Percentiles rank a stretch among this genome's conserved stretches.
phyloP scores from a whole-genome alignment of 2,888 invertebrate species.

The Opisthograptis luteolata region DNA sequence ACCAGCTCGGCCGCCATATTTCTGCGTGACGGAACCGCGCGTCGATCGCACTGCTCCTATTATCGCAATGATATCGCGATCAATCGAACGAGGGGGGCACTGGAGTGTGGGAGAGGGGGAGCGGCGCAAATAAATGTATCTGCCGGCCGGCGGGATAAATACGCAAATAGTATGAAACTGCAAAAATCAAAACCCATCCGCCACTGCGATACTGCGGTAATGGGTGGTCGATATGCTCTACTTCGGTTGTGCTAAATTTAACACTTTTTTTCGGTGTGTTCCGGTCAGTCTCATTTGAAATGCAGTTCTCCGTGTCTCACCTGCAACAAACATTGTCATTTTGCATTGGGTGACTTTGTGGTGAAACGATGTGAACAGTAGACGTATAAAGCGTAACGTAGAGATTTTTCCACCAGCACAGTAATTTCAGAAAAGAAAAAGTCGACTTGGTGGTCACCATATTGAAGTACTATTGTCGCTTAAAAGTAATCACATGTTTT shows the following conservation, averaged over 20 bases:
- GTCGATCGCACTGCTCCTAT: constrained; percentile 72
- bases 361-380: too few relatives aligned
- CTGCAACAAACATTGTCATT: too few relatives aligned
- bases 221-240: constrained; percentile 56
- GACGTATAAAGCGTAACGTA: too few relatives aligned
- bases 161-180: constrained; percentile 78
- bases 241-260: constrained; percentile 28
- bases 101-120: constrained; percentile 54
- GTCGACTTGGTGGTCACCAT: too few relatives aligned
- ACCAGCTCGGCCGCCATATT: constrained; percentile 63
- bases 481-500: too few relatives aligned
- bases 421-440: too few relatives aligned
- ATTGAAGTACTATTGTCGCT: too few relatives aligned
- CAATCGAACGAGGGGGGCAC: constrained; percentile 72
- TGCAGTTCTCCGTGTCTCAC: too few relatives aligned
- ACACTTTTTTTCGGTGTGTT: neutral
- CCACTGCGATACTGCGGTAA: constrained; percentile 67
- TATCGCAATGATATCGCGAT: constrained; percentile 84
- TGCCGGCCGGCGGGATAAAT: constrained; percentile 82
- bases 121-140: constrained; percentile 84
- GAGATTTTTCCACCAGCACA: too few relatives aligned
- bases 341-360: too few relatives aligned
- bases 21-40: constrained; percentile 71
- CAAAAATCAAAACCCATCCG: constrained; percentile 84
- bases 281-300: too few relatives aligned